These are phyloP conservation scores for Labeo rohita DNA, from an alignment of 2,113 vertebrate genomes.

Conservation along the genomic window DNA sequence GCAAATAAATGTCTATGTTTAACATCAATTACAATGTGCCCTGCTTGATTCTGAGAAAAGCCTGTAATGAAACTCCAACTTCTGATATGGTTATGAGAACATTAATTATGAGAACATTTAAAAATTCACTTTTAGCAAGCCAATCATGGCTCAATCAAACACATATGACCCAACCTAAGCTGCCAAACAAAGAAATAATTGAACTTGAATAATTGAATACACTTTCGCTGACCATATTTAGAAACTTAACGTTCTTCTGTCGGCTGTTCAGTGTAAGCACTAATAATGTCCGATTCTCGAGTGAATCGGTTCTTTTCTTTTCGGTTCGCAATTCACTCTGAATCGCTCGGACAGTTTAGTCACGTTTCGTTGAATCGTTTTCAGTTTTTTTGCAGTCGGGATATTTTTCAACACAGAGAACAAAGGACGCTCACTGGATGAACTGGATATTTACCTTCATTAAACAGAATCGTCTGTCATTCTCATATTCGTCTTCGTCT, in stretches of 20 bases:
- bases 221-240: background rate
- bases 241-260: background rate
- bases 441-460: no score
- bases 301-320: no score
- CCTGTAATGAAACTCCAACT: background rate
- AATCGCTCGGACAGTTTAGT: background rate
- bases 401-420: no score
- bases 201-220: background rate
- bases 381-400: no score
- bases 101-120: background rate
- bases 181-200: background rate
- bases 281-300: background rate
- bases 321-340: background rate
- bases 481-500: no score
- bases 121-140: background rate
- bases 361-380: background rate
- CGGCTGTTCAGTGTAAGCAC: background rate
- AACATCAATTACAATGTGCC: constrained; percentile 60
- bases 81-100: background rate
- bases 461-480: no score
- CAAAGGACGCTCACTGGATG: no score
- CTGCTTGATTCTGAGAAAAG: background rate
- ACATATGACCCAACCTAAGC: background rate
- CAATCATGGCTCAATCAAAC: background rate
- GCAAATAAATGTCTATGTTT: constrained; percentile 66